These are phyloP conservation scores for Fregetta grallaria DNA, from an alignment of 2,113 vertebrate genomes.

Conservation along the genomic window DNA sequence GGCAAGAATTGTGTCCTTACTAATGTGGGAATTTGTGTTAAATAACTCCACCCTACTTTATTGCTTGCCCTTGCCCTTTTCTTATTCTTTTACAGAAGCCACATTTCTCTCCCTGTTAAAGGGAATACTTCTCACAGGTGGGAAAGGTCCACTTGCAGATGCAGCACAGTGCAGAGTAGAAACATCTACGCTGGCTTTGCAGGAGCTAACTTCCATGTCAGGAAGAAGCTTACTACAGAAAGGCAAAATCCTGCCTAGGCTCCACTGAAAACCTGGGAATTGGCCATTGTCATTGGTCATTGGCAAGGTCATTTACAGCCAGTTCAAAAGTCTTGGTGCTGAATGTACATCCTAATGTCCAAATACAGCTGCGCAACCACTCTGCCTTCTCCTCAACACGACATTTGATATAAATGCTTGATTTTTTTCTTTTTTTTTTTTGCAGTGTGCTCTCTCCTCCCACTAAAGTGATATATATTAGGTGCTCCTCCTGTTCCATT, in stretches of 20 bases:
- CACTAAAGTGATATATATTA: neutral
- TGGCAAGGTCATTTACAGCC: neutral
- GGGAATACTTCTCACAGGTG: neutral
- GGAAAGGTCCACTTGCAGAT: neutral
- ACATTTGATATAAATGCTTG: neutral
- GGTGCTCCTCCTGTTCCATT: neutral
- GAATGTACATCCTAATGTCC: neutral
- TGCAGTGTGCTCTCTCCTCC: neutral
- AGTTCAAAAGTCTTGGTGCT: neutral
- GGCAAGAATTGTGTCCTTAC: neutral
- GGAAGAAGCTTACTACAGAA: neutral
- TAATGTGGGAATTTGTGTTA: neutral
- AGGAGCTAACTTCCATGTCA: neutral
- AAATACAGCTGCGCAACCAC: neutral
- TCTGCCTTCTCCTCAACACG: neutral
- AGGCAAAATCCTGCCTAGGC: neutral
- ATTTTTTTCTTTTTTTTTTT: neutral
- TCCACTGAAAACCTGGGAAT: neutral
- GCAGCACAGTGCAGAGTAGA: neutral
- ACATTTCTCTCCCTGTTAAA: neutral
- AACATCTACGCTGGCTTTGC: neutral
- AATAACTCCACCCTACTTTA: neutral
- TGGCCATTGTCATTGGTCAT: too few species aligned
- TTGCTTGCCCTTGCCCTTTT: neutral
- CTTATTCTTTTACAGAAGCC: neutral